These are phyloP conservation scores for Sinotaia quadrata DNA, from an alignment of 2,888 invertebrate species.

Conservation along the genomic window DNA sequence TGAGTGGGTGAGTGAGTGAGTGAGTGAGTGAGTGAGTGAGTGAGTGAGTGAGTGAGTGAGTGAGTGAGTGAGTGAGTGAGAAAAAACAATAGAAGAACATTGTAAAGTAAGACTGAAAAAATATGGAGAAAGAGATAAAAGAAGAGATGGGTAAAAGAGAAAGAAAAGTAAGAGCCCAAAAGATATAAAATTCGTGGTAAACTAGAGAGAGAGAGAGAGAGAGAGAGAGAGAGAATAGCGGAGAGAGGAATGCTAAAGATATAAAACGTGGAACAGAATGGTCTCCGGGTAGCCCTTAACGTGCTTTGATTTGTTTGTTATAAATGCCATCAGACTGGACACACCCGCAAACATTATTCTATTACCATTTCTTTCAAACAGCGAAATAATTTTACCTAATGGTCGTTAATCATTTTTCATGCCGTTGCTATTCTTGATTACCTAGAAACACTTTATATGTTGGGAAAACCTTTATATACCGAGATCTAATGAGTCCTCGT, in stretches of 20 bases:
- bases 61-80: slow-evolving; percentile 4
- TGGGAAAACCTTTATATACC: too few relatives aligned
- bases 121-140: neutral
- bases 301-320: neutral
- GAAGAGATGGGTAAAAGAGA: neutral
- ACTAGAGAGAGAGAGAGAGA: slow-evolving; percentile 6
- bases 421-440: too few relatives aligned
- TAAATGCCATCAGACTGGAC: neutral
- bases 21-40: slow-evolving; percentile 8
- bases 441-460: too few relatives aligned
- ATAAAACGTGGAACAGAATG: neutral
- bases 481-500: too few relatives aligned
- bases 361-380: too few relatives aligned
- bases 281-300: neutral
- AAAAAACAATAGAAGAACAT: neutral
- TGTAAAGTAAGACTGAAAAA: neutral
- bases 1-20: too few relatives aligned
- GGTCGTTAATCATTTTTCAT: too few relatives aligned
- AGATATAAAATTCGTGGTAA: neutral
- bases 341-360: neutral
- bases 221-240: slow-evolving; percentile 3
- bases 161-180: slow-evolving; percentile 4
- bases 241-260: neutral
- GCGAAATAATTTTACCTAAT: too few relatives aligned
- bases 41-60: neutral